Evolutionary conservation across 2,797 vertebrate genomes (phyloP).

Genomic region (Sternotherus odoratus): DNA sequence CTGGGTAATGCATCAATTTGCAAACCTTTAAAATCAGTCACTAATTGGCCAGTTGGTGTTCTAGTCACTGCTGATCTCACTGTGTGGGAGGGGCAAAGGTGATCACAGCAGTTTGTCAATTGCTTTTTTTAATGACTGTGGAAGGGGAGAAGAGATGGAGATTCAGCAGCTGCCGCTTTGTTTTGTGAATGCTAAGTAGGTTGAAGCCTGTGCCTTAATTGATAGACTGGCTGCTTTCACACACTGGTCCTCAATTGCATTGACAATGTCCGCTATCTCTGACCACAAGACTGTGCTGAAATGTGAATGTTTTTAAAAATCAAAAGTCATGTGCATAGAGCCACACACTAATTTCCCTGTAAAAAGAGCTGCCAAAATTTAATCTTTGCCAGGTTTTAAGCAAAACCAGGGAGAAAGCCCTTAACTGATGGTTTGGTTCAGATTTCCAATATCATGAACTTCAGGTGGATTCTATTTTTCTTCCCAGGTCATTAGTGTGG

Average conservation of each 20-base stretch:
- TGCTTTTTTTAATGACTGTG: too few species aligned
- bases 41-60: not conserved
- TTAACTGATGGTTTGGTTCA: not conserved
- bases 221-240: not conserved
- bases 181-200: not conserved
- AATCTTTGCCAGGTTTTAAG: conserved; percentile 11
- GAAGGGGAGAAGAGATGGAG: not conserved
- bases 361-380: not conserved
- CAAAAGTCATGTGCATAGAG: rapidly evolving
- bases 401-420: not conserved
- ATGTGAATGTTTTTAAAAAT: not conserved
- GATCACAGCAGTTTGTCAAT: not conserved
- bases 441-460: conserved; percentile 16
- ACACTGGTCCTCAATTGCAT: rapidly evolving
- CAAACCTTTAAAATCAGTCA: not conserved
- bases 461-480: conserved; percentile 11
- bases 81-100: rapidly evolving
- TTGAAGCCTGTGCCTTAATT: not conserved
- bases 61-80: not conserved
- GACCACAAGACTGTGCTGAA: not conserved
- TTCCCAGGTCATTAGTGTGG: conserved; percentile 12
- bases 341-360: not conserved
- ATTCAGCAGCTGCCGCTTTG: not conserved
- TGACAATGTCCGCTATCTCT: not conserved
- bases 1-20: not conserved